These are phyloP conservation scores for Dendronephthya gigantea DNA, from an alignment of 64 coral and sea anemone species.

Conservation along the genomic window DNA sequence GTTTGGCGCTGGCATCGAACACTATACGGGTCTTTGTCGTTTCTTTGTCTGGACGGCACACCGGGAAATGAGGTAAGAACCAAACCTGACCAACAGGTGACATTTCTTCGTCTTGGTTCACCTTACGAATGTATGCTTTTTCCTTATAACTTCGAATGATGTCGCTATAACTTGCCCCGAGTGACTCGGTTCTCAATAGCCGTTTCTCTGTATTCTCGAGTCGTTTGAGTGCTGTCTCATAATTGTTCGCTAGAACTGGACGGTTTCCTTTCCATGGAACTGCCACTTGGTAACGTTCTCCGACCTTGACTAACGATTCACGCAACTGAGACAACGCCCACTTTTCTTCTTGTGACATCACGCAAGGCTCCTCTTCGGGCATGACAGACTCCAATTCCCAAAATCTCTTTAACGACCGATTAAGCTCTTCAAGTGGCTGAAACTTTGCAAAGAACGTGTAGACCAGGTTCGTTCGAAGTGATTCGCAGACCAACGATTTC, in stretches of 20 bases:
- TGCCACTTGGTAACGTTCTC: conserved; percentile 4
- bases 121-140: background rate
- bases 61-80: background rate
- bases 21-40: background rate
- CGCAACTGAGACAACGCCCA: background rate
- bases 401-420: conserved; percentile 20
- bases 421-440: background rate
- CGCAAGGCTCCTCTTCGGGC: background rate
- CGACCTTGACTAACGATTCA: conserved; percentile 11
- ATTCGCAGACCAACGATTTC: background rate
- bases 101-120: background rate
- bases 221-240: background rate
- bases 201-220: background rate
- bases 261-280: conserved; percentile 2
- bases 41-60: background rate
- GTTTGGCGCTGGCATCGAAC: background rate
- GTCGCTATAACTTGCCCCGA: background rate
- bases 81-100: background rate
- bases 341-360: conserved; percentile 9
- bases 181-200: background rate
- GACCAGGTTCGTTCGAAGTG: background rate
- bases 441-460: conserved; percentile 22
- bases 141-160: background rate
- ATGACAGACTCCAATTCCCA: conserved; percentile 20
- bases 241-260: background rate